Base-by-base conservation (phyloP, 2,113 vertebrate species). In the Emberiza fucata region DNA sequence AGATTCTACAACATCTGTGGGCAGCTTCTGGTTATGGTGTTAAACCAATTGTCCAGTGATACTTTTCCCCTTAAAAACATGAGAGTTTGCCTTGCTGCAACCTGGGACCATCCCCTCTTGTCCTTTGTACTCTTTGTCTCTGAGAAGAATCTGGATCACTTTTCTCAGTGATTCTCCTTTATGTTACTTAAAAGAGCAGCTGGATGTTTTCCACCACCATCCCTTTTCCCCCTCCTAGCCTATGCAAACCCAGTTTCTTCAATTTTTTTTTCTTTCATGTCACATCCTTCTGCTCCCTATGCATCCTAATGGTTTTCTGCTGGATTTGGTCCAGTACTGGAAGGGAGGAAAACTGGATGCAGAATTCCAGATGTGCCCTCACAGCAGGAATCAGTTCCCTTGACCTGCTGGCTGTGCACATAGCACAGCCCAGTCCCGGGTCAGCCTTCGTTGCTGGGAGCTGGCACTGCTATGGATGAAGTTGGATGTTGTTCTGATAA, bases 251-350 rank as follows among this genome's bases (percentile, higher is more conserved):
- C 31, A 66, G 5, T 59, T 73, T 80, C 59, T 70, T 94, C 19
- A 15, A 0, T 27, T 69, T 42, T 77, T 42, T 42, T 82, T 71
- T 45, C 24, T 45, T 59, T 35, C 33, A 35, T 79, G 40, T 76
- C n/a, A 22, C 37, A 65, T 72, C 48, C 50, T 81, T 50, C 31
- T 59, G 45, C 64, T 54, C 25, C 6, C 14, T 86, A 2, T 77
- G 59, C 51, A 45, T 91, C 42, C 33, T 73, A 39, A 31, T 54
- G 33, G 20, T 51, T 88, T 94, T 95, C 60, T 96, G 68, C 37
- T 92, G 82, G 91, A 22, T 57, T 81, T 86, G 72, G 31, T 86
- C 45, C 80, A 53, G 54, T 33, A 40, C 20, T 53, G 15, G 45
- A 31, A n/a, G 63, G 54, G 47, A 80, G 60, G 18, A 40, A 16